Conservation (phyloP, 2,888 invertebrate species). For the Ophioninae sp. region DNA sequence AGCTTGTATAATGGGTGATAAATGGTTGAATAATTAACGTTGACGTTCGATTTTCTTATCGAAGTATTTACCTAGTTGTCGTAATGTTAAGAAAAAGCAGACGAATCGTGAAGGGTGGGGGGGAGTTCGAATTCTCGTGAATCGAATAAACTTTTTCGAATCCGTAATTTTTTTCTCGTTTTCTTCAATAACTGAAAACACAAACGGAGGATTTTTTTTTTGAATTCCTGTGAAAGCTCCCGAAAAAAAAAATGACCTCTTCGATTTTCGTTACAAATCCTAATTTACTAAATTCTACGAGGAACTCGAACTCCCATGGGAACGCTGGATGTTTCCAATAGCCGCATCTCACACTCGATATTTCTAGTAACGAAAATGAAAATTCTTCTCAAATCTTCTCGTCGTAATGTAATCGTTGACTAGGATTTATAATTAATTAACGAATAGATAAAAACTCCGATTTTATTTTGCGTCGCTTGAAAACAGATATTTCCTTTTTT, state of each 20-base stretch:
- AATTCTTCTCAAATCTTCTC: conserved; percentile 47
- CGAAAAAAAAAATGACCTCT: too few species aligned
- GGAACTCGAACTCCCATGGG: conserved; percentile 56
- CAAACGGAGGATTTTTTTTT: neutral
- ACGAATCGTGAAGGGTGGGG: neutral
- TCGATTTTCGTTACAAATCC: too few species aligned
- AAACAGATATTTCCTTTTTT: conserved; percentile 2
- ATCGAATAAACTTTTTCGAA: neutral
- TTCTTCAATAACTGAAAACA: too few species aligned
- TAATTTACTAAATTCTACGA: neutral
- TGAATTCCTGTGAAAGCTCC: conserved; percentile 17
- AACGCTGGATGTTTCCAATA: conserved; percentile 66
- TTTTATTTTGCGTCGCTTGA: conserved; percentile 39
- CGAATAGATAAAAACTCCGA: conserved; percentile 32
- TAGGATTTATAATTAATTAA: conserved; percentile 52
- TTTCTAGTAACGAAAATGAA: conserved; percentile 12
- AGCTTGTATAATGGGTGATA: conserved; percentile 57
- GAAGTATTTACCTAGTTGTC: conserved; percentile 57
- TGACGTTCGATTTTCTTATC: conserved; percentile 60
- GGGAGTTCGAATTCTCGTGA: conserved; percentile 46
- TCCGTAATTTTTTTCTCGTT: too few species aligned
- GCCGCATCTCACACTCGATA: conserved; percentile 33
- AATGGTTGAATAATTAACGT: conserved; percentile 61
- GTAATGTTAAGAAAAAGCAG: conserved; percentile 42
- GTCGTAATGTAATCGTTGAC: conserved; percentile 59